Conservation (phyloP, 2,797 vertebrate genomes). For the Chelon labrosus region DNA sequence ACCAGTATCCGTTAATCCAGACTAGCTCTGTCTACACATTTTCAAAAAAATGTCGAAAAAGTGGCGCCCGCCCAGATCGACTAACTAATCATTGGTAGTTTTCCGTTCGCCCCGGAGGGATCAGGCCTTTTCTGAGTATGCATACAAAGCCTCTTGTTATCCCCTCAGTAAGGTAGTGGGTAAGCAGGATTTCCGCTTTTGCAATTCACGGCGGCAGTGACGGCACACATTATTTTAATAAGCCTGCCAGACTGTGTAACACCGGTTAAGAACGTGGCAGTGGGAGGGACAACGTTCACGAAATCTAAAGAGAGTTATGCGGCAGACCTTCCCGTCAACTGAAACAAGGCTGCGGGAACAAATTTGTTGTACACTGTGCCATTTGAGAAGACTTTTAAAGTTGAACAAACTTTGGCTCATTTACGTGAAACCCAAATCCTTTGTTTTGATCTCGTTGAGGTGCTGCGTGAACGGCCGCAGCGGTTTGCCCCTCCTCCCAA, state of each 20-base stretch:
- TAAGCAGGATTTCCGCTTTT: conserved; percentile 87
- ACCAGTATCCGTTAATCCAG: conserved; percentile 2
- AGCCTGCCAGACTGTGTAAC: conserved; percentile 79
- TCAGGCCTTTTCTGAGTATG: conserved; percentile 62
- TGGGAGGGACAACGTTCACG: conserved; percentile 13
- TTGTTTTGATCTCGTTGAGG: conserved; percentile 71
- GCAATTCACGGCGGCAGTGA: conserved; percentile 73
- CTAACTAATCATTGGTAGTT: conserved; percentile 62
- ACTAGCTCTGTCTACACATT: conserved; percentile 28
- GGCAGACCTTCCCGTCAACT: conserved; percentile 22
- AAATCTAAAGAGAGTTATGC: conserved; percentile 16
- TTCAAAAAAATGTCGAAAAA: conserved; percentile 30
- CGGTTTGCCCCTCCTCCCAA: conserved; percentile 31
- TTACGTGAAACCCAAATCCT: conserved; percentile 80
- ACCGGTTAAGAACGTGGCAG: conserved; percentile 57
- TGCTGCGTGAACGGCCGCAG: conserved; percentile 30
- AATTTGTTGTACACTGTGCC: conserved; percentile 35
- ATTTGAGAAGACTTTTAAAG: conserved; percentile 55
- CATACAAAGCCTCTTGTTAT: conserved; percentile 77
- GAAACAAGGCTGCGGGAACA: conserved; percentile 4
- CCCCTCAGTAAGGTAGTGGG: conserved; percentile 79
- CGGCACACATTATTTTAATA: conserved; percentile 81
- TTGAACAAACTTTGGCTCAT: conserved; percentile 68
- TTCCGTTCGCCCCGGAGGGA: conserved; percentile 61
- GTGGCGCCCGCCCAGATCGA: conserved; percentile 36